Evolutionary conservation across 1,140 invertebrate species (phyloP).

Genomic region (Sitodiplosis mosellana): DNA sequence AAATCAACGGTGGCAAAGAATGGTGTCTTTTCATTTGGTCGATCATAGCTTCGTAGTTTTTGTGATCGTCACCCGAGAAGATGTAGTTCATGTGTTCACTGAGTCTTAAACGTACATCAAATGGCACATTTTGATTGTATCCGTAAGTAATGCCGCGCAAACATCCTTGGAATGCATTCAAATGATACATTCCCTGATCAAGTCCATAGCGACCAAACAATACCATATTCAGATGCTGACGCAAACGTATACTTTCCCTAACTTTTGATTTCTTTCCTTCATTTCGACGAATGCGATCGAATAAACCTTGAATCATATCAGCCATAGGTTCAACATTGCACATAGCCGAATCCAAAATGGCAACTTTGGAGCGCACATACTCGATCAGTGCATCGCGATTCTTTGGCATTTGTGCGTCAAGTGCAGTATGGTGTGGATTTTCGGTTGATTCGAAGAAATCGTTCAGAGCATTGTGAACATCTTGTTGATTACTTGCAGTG

Average conservation of each 20-base stretch:
- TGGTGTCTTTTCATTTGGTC: slow-evolving; percentile 17
- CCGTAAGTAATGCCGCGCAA: slow-evolving; percentile 24
- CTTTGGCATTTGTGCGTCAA: slow-evolving; percentile 11
- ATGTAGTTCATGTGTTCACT: slow-evolving; percentile 28
- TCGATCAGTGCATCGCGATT: slow-evolving; percentile 13
- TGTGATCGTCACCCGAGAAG: slow-evolving; percentile 25
- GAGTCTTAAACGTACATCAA: slow-evolving; percentile 25
- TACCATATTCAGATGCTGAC: slow-evolving; percentile 30
- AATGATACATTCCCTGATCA: slow-evolving; percentile 26
- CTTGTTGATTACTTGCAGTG: slow-evolving; percentile 26
- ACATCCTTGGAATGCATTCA: slow-evolving; percentile 24
- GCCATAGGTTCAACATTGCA: slow-evolving; percentile 21
- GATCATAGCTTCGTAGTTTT: slow-evolving; percentile 27
- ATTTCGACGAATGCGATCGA: slow-evolving; percentile 25
- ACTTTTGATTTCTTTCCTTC: slow-evolving; percentile 26
- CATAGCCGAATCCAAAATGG: slow-evolving; percentile 11
- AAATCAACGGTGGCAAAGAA: slow-evolving; percentile 9
- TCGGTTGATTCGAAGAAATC: slow-evolving; percentile 18
- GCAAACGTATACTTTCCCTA: slow-evolving; percentile 23
- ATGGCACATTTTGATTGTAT: slow-evolving; percentile 19
- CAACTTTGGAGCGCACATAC: slow-evolving; percentile 17
- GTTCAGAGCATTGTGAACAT: slow-evolving; percentile 26
- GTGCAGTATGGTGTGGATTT: slow-evolving; percentile 7
- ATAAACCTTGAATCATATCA: slow-evolving; percentile 9
- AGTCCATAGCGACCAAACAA: slow-evolving; percentile 32